These are phyloP conservation scores for Trachops cirrhosus DNA, from an alignment of 2,797 vertebrate genomes.

Conservation along the genomic window DNA sequence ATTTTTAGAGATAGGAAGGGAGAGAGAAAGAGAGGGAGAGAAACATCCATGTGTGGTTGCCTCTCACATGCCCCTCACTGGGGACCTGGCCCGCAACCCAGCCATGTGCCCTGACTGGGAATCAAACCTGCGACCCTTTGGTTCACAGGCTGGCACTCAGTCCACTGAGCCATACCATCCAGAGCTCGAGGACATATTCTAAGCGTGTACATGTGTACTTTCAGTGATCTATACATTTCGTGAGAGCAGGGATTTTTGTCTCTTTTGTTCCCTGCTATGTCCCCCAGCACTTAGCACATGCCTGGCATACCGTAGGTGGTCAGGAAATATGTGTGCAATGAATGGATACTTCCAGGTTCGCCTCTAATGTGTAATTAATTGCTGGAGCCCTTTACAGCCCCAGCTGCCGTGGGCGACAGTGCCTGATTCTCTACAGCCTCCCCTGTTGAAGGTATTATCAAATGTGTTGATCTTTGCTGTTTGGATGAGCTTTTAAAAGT, in stretches of 20 bases:
- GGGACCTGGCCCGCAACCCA: too few relatives aligned
- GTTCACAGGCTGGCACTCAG: too few relatives aligned
- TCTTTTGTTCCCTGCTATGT: not conserved
- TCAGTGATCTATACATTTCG: not conserved
- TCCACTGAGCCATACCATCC: too few relatives aligned
- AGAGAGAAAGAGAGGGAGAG: too few relatives aligned
- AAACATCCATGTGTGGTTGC: too few relatives aligned
- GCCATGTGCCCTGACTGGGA: too few relatives aligned
- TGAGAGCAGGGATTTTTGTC: not conserved
- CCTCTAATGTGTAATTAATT: not conserved
- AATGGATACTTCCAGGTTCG: not conserved
- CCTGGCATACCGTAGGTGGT: not conserved
- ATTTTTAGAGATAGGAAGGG: too few relatives aligned
- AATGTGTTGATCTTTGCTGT: not conserved
- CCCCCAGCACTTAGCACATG: too few relatives aligned
- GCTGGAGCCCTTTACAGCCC: not conserved
- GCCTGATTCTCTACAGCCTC: not conserved
- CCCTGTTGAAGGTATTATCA: not conserved
- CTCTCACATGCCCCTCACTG: too few relatives aligned
- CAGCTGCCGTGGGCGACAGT: not conserved
- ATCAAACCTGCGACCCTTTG: too few relatives aligned
- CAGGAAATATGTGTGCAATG: not conserved
- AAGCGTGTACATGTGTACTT: not conserved
- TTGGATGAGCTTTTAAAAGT: not conserved
- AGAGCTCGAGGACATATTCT: not conserved